phyloP scores from a whole-genome alignment of 2,113 vertebrate species.

The Ochotona curzoniae region DNA sequence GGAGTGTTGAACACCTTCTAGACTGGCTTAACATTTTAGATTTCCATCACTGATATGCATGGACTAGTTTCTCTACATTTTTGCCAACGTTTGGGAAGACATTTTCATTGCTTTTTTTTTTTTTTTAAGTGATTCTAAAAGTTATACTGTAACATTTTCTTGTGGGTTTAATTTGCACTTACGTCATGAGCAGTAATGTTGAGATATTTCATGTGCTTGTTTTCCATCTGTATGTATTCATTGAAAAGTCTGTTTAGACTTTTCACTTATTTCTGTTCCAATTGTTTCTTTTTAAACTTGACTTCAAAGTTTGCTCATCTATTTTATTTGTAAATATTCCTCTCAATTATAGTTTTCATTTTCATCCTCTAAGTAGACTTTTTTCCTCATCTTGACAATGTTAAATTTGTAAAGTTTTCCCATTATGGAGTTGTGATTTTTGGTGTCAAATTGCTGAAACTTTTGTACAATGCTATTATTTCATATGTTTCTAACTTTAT shows the following conservation, averaged over 20 bases:
- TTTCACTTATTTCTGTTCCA: background rate
- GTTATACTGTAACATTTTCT: background rate
- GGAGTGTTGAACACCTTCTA: background rate
- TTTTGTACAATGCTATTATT: background rate
- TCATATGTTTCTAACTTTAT: background rate
- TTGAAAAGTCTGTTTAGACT: background rate
- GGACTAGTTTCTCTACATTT: background rate
- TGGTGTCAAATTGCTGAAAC: background rate
- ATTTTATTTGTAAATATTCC: conserved; percentile 30
- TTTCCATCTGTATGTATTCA: background rate
- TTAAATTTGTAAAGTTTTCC: background rate
- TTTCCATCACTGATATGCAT: background rate
- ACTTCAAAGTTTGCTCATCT: background rate
- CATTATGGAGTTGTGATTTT: background rate
- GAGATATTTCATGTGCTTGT: background rate
- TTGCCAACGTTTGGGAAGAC: background rate
- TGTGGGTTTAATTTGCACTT: conserved; percentile 10
- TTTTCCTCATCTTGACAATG: background rate
- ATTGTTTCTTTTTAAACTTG: background rate
- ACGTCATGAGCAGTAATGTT: background rate
- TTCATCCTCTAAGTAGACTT: background rate
- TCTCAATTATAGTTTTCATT: background rate
- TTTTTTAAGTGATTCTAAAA: background rate
- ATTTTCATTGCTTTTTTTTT: background rate
- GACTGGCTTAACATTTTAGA: background rate